These are phyloP conservation scores for Brotula barbata DNA, from an alignment of 2,797 vertebrate genomes.

Conservation along the genomic window DNA sequence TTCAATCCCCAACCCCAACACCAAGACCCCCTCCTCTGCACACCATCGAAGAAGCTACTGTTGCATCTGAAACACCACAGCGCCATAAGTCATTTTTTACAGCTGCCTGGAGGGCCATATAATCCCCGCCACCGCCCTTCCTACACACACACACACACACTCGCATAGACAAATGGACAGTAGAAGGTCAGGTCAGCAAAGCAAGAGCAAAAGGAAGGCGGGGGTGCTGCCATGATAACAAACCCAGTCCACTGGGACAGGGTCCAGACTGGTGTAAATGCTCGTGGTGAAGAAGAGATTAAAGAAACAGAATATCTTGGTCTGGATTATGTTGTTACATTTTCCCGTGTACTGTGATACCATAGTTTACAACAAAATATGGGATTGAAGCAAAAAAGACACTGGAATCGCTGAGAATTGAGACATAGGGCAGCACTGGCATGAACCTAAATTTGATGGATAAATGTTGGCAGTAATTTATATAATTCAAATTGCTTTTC, in stretches of 20 bases:
- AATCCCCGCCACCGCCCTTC: slow-evolving; percentile 52
- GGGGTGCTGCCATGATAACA: slow-evolving; percentile 41
- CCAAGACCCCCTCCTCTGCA: slow-evolving; percentile 20
- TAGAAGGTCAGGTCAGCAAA: slow-evolving; percentile 66
- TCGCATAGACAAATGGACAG: slow-evolving; percentile 45
- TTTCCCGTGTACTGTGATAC: neutral
- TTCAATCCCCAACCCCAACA: slow-evolving; percentile 41
- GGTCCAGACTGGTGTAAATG: slow-evolving; percentile 26
- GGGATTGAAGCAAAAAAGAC: too few species aligned
- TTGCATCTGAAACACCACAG: slow-evolving; percentile 48
- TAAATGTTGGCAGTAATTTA: too few species aligned
- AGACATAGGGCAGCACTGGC: too few species aligned
- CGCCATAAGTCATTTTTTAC: slow-evolving; percentile 66
- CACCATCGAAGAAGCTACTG: slow-evolving; percentile 34
- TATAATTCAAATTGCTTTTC: too few species aligned
- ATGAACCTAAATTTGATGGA: too few species aligned
- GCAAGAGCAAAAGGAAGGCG: slow-evolving; percentile 22
- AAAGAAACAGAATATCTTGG: neutral
- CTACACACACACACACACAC: slow-evolving; percentile 23
- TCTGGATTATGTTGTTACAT: neutral
- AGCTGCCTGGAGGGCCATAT: slow-evolving; percentile 62
- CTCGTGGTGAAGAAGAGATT: slow-evolving; percentile 18
- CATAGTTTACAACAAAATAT: neutral
- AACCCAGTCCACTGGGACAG: slow-evolving; percentile 46
- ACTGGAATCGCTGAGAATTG: too few species aligned